Conservation (phyloP, 2,888 invertebrate genomes). For the Hypercompe scribonia region DNA sequence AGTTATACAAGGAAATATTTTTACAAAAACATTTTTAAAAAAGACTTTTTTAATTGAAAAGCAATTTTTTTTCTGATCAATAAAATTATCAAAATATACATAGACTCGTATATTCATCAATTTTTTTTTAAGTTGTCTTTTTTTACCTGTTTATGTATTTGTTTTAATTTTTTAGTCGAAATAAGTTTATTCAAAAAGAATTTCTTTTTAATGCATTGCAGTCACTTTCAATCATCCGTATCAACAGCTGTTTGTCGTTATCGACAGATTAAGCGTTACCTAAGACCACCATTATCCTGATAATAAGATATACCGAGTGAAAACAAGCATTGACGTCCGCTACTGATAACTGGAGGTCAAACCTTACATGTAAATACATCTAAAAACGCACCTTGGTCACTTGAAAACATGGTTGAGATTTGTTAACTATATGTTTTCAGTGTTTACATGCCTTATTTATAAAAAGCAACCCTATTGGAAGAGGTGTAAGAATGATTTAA, state of each 20-base stretch:
- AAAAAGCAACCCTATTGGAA: not conserved
- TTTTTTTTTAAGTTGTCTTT: no score
- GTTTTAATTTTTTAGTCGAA: not conserved
- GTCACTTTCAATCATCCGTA: slow-evolving; percentile 3
- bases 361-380: slow-evolving; percentile 33
- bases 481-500: not conserved
- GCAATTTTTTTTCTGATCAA: no score
- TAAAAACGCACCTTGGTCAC: slow-evolving; percentile 36
- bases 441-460: not conserved
- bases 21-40: no score
- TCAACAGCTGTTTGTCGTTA: slow-evolving; percentile 35
- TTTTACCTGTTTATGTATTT: not conserved
- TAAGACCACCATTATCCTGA: slow-evolving; percentile 46
- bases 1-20: no score
- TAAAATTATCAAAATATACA: no score
- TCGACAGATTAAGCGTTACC: slow-evolving; percentile 37
- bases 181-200: not conserved
- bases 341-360: slow-evolving; percentile 51
- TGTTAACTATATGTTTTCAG: not conserved
- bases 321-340: slow-evolving; percentile 52
- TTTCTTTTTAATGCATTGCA: not conserved
- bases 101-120: no score
- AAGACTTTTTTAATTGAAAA: no score
- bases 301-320: slow-evolving; percentile 40
- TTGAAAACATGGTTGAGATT: slow-evolving; percentile 30